These are phyloP conservation scores for Probosciger aterrimus DNA, from an alignment of 2,113 vertebrate genomes.

Conservation along the genomic window DNA sequence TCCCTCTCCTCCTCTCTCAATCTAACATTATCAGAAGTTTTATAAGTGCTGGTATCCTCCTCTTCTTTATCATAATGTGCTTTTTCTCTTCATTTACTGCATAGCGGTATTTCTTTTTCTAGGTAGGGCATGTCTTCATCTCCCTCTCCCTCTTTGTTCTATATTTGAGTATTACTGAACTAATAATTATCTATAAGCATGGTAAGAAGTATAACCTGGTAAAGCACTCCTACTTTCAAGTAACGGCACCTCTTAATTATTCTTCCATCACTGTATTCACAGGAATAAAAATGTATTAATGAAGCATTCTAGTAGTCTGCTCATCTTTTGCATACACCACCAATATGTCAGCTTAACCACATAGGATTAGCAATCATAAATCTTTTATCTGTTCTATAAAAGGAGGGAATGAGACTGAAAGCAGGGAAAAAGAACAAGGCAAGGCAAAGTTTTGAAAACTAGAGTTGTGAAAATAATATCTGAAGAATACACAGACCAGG, in stretches of 20 bases:
- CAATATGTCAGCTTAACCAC: not conserved
- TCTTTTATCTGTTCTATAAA: not conserved
- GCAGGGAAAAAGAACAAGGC: not conserved
- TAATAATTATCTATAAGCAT: not conserved
- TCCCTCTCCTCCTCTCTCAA: not conserved
- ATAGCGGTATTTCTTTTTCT: constrained; percentile 40
- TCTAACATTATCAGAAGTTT: constrained; percentile 2
- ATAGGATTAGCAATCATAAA: not conserved
- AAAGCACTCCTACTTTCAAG: constrained; percentile 26
- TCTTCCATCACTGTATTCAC: constrained; percentile 11
- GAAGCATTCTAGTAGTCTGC: not conserved
- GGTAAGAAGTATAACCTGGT: not conserved
- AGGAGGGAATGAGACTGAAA: not conserved
- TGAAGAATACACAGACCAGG: not conserved
- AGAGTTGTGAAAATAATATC: not conserved
- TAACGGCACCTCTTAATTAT: constrained; percentile 6
- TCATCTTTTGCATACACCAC: not conserved
- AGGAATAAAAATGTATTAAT: constrained; percentile 13
- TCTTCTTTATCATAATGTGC: constrained; percentile 4
- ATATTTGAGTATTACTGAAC: constrained; percentile 26
- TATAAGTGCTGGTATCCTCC: constrained; percentile 5
- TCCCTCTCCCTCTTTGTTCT: not conserved
- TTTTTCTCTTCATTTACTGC: constrained; percentile 18
- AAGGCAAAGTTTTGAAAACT: not conserved
- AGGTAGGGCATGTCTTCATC: constrained; percentile 36